phyloP scores from a whole-genome alignment of 2,888 invertebrate genomes.

The Ormyrus labotus region DNA sequence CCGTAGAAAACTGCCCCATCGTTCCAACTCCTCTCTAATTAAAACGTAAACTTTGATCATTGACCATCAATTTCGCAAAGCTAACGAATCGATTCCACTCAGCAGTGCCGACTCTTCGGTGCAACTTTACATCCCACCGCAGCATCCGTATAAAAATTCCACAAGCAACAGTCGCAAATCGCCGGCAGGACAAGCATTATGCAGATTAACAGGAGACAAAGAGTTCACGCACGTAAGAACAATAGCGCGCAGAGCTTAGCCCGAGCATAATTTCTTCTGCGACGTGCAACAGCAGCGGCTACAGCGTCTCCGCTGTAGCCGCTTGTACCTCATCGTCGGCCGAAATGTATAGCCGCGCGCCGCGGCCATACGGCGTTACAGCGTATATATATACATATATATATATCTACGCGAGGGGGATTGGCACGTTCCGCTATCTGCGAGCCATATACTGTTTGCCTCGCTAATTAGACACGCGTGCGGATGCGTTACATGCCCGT shows the following conservation, averaged over 20 bases:
- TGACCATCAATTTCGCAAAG: too few species aligned
- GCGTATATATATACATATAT: not conserved
- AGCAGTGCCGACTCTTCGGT: too few species aligned
- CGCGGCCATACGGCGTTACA: conserved; percentile 5
- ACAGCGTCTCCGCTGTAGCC: conserved; percentile 2
- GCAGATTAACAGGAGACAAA: not conserved
- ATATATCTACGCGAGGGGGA: not conserved
- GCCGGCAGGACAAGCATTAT: too few species aligned
- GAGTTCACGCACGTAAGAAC: not conserved
- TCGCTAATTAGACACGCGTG: conserved; percentile 70
- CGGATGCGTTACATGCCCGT: conserved; percentile 28
- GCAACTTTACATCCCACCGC: too few species aligned
- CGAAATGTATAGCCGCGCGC: not conserved
- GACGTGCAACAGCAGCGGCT: conserved; percentile 32
- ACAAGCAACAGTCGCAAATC: too few species aligned
- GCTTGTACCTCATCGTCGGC: not conserved
- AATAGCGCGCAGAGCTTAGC: not conserved
- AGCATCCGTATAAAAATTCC: too few species aligned
- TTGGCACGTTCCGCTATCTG: conserved; percentile 38
- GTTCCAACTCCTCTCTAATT: too few species aligned
- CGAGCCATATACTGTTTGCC: conserved; percentile 63
- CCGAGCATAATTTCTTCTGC: conserved; percentile 46
- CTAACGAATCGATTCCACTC: too few species aligned
- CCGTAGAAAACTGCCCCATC: too few species aligned
- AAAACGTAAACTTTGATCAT: too few species aligned